Conservation (phyloP, 2,113 vertebrate species). For the Calcarius ornatus region DNA sequence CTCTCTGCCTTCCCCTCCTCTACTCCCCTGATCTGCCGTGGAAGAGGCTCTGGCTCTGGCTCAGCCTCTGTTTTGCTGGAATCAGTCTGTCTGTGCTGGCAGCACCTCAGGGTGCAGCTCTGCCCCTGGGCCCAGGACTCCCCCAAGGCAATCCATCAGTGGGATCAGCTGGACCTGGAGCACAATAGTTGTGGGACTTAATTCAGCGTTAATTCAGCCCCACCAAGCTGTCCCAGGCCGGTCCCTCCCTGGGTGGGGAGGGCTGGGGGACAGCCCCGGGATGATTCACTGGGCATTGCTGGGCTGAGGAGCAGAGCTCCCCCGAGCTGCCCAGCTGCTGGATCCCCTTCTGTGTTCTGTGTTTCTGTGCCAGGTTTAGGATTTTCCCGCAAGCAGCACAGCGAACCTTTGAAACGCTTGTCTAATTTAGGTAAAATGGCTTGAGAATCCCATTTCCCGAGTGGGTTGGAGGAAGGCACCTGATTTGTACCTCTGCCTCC, state of each 20-base stretch:
- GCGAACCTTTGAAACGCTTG: not conserved
- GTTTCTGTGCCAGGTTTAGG: not conserved
- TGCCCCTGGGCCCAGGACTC: not conserved
- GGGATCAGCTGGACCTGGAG: not conserved
- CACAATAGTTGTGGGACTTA: not conserved
- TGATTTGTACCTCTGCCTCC: not conserved
- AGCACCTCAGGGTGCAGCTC: not conserved
- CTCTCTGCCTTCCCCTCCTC: not conserved
- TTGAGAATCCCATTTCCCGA: not conserved
- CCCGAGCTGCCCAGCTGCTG: not conserved
- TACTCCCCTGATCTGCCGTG: not conserved
- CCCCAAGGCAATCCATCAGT: not conserved
- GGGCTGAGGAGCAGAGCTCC: not conserved
- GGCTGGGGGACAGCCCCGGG: not conserved
- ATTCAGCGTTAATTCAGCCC: not conserved
- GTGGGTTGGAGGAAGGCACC: not conserved
- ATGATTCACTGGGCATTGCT: not conserved
- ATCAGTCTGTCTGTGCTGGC: rapidly evolving
- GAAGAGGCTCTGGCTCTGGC: not conserved
- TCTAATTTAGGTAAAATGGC: not conserved
- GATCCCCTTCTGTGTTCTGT: not conserved
- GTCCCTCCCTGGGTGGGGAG: rapidly evolving
- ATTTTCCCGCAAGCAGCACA: not conserved
- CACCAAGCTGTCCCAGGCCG: not conserved
- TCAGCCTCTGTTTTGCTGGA: not conserved